phyloP scores from a whole-genome alignment of 1,140 invertebrate species.

The Drosophila azteca region DNA sequence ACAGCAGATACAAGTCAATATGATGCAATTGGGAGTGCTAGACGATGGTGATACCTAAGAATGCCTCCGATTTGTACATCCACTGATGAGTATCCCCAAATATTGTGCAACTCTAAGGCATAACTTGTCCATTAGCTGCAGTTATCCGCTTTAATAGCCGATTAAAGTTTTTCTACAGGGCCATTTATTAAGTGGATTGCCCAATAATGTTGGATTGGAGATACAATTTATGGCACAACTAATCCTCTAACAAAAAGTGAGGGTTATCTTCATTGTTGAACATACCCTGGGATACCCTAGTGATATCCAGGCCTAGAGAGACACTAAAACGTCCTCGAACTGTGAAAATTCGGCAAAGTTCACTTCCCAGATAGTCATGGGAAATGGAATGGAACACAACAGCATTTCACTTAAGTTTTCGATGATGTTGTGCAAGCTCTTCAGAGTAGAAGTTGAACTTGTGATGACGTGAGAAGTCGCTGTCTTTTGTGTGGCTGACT shows the following conservation, averaged over 20 bases:
- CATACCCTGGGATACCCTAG: constrained; percentile 18
- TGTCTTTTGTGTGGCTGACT: constrained; percentile 28
- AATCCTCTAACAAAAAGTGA: too few species aligned
- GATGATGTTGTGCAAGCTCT: constrained; percentile 7
- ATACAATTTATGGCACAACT: constrained; percentile 4
- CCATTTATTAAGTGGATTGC: too few species aligned
- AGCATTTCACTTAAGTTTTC: constrained; percentile 37
- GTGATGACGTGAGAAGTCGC: constrained; percentile 19
- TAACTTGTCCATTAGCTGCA: too few species aligned
- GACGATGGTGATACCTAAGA: neutral
- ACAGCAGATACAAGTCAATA: neutral
- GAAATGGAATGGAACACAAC: neutral
- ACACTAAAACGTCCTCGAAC: constrained; percentile 1
- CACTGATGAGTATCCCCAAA: too few species aligned
- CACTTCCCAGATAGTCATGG: constrained; percentile 11
- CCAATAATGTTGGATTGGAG: too few species aligned
- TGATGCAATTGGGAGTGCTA: constrained; percentile 5
- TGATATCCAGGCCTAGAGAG: neutral
- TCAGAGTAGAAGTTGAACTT: constrained; percentile 1
- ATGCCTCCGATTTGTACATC: too few species aligned
- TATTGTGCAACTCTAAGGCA: too few species aligned
- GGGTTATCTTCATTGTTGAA: neutral
- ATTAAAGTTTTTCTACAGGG: too few species aligned
- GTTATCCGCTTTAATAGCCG: too few species aligned
- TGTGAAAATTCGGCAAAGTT: neutral